Base-by-base conservation (phyloP, 2,113 vertebrate species). In the Pteropus alecto region DNA sequence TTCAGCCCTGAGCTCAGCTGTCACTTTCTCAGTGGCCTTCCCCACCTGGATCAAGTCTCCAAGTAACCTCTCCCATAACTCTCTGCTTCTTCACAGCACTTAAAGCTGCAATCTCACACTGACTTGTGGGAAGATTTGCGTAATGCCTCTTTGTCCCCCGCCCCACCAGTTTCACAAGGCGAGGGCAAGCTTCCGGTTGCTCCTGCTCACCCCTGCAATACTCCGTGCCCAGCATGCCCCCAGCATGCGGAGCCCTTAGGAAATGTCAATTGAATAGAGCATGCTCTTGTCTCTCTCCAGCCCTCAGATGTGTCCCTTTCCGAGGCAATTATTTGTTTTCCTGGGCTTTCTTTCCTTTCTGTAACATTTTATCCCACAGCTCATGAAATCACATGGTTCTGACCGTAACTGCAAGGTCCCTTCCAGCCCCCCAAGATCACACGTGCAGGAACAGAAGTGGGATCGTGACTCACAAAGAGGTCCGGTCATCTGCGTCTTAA, bases 141-240 rank as follows among this genome's bases (percentile, higher is more conserved):
- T n/a, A 8, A 14, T 15, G 46, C n/a, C 28, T 18, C 0, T 22
- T 38, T 24, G 12, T 3, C 18, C 18, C 14, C 8, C 3, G 2
- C 18, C 22, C 1, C 22, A 38, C 21, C 61, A 79, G 58, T 51
- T 76, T 61, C 48, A 22, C 11, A 18, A 54, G 22, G 65, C 51
- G 14, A 67, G 16, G 5, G 5, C 3, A 9, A 15, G 18, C 3
- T 51, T 22, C 19, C 0, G 3, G 60, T 33, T 5, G 11, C 1
- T n/a, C 83, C 5, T 41, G 26, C 15, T 46, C 65, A n/a, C 33
- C 13, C 12, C 1, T 21, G 38, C 41, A 7, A 7, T 24, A 35
- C 48, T 33, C 65, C 1, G 15, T 28, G 28, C 48, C 35, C 38
- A 61, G 81, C 38, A 11, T 0, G 16, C 2, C 8, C n/a, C 30